Conservation (phyloP, 2,113 vertebrate genomes). For the Oreamnos americanus region DNA sequence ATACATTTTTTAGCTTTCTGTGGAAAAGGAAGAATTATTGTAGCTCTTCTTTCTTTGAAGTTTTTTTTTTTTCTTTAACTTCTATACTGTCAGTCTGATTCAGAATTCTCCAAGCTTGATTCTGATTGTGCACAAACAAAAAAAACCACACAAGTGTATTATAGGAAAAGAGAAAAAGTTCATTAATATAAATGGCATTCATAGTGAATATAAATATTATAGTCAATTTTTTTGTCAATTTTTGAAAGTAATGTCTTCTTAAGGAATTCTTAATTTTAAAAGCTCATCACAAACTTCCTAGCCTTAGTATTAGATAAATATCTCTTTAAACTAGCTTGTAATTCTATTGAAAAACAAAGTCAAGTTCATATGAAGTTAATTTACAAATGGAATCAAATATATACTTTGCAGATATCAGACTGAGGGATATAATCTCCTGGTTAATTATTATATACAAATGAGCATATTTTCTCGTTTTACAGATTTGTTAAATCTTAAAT, state of each 20-base stretch:
- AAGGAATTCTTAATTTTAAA: not conserved
- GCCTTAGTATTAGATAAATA: not conserved
- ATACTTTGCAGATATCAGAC: not conserved
- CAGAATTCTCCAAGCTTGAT: constrained; percentile 5
- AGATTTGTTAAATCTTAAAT: constrained; percentile 45
- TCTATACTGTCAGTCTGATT: not conserved
- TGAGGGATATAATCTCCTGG: not conserved
- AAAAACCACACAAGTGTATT: not conserved
- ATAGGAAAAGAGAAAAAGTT: not conserved
- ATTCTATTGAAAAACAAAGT: not conserved
- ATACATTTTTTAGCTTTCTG: not conserved
- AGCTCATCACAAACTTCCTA: not conserved
- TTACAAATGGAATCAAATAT: not conserved
- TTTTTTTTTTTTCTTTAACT: not conserved
- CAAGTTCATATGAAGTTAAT: not conserved
- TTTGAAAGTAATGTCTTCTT: not conserved
- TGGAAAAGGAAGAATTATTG: not conserved
- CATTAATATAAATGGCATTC: not conserved
- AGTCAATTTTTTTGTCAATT: not conserved
- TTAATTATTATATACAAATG: not conserved
- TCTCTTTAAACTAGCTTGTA: not conserved
- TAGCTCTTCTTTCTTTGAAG: not conserved
- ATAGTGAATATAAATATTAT: not conserved
- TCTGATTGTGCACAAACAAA: not conserved
- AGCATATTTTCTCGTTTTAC: not conserved